Conservation (phyloP, 2,797 vertebrate genomes). For the Eidolon dupreanum region DNA sequence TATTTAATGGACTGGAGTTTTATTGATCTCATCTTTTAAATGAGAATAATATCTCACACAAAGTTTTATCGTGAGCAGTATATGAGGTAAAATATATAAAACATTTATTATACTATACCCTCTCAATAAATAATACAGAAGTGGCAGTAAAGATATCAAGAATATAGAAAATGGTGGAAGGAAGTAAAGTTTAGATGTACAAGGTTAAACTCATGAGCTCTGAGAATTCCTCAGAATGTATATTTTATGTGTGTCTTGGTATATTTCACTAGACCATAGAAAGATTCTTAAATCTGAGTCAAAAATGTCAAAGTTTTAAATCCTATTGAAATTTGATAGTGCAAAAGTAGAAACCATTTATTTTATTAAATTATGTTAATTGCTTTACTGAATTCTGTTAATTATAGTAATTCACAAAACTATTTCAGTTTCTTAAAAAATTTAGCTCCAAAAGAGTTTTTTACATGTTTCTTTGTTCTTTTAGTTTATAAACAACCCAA, state of each 20-base stretch:
- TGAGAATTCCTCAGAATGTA: neutral
- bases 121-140: slow-evolving; percentile 2
- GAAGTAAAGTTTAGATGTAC: neutral
- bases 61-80: neutral
- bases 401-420: slow-evolving; percentile 18
- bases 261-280: neutral
- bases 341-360: neutral
- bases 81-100: slow-evolving; percentile 9
- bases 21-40: slow-evolving; percentile 14
- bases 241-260: neutral
- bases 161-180: neutral
- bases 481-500: neutral
- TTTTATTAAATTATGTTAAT: slow-evolving; percentile 31
- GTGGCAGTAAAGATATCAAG: neutral
- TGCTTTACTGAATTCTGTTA: neutral
- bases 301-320: neutral
- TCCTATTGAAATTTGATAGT: neutral
- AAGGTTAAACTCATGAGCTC: neutral
- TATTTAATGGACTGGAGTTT: neutral
- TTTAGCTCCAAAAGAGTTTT: neutral
- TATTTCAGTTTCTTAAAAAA: neutral
- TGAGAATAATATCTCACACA: neutral
- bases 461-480: neutral
- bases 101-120: neutral
- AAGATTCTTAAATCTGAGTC: neutral